A percentile compares a stretch with the other conserved stretches of the same genome.
These are phyloP conservation scores for Amblyraja radiata DNA, from an alignment of 2,797 vertebrate genomes.

Conservation along the genomic window DNA sequence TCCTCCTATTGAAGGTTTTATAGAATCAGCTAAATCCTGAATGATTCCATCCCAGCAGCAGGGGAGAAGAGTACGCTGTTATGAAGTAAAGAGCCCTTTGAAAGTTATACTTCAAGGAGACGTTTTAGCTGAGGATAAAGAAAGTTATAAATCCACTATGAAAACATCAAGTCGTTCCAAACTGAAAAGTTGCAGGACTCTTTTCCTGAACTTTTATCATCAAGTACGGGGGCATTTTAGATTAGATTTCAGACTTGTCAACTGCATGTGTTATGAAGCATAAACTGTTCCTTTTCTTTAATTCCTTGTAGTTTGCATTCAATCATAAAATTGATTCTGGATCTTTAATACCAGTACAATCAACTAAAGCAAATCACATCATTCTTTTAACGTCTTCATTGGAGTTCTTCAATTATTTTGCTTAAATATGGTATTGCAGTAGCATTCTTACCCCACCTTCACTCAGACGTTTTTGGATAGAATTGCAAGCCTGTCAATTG, in stretches of 20 bases:
- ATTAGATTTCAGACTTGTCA: background rate
- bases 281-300: background rate
- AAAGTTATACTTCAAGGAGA: constrained; percentile 25
- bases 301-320: background rate
- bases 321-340: background rate
- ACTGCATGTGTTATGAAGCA: background rate
- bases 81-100: background rate
- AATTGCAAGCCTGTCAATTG: background rate
- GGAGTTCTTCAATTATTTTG: background rate
- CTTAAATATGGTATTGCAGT: background rate
- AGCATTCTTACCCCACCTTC: background rate
- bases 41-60: background rate
- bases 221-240: background rate
- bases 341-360: background rate
- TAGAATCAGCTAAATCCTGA: background rate
- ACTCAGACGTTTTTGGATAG: background rate
- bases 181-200: constrained; percentile 12
- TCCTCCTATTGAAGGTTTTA: background rate
- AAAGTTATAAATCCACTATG: background rate
- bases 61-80: background rate
- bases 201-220: background rate
- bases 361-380: background rate
- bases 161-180: background rate
- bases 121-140: background rate
- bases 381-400: background rate